Percentiles rank a stretch among this genome's conserved stretches.
Conservation (phyloP, 2,797 vertebrate species). For the Ispidina lecontei region DNA sequence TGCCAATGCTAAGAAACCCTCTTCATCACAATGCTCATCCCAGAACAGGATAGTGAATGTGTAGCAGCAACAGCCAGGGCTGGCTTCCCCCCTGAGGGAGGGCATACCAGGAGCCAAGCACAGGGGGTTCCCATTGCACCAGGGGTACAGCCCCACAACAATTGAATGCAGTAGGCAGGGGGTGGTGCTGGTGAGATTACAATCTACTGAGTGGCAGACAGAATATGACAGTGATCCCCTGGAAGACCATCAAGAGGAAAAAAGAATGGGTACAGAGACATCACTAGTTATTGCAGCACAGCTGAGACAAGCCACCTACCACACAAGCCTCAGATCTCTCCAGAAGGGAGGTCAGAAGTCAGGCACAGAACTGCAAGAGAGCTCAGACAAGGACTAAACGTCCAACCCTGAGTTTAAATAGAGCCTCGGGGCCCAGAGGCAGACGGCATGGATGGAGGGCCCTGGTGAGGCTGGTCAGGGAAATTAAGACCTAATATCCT, state of each 20-base stretch:
- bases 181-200: neutral
- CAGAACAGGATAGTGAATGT: neutral
- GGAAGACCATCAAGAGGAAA: neutral
- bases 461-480: neutral
- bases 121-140: rapidly evolving
- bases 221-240: rapidly evolving
- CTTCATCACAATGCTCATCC: neutral
- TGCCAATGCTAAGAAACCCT: neutral
- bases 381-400: rapidly evolving
- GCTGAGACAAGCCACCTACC: neutral
- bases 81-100: neutral
- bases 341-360: neutral
- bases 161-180: neutral
- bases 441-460: neutral
- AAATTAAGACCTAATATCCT: neutral
- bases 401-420: neutral
- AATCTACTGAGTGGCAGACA: rapidly evolving
- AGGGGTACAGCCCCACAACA: neutral
- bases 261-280: rapidly evolving
- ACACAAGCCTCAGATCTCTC: neutral
- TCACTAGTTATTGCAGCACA: rapidly evolving
- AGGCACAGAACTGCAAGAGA: neutral
- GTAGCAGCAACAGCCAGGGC: neutral
- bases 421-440: neutral
- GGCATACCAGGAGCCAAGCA: neutral